These are phyloP conservation scores for Bubo scandiacus DNA, from an alignment of 2,113 vertebrate species.

Conservation along the genomic window DNA sequence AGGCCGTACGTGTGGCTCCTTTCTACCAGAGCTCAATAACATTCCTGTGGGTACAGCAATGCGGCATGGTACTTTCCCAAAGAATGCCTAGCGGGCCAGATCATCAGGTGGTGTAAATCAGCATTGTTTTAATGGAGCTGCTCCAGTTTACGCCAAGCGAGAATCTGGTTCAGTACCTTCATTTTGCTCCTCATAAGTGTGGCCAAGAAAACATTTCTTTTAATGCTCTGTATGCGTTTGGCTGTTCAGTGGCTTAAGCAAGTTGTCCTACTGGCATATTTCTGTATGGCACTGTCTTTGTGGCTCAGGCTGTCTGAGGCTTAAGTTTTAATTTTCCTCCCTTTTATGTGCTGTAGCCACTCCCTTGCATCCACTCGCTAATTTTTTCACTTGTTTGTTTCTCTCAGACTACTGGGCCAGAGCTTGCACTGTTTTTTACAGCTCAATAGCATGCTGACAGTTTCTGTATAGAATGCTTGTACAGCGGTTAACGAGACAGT, in stretches of 20 bases:
- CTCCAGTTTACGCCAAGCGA: not conserved
- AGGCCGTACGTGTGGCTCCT: not conserved
- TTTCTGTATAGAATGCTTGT: not conserved
- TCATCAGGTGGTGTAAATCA: conserved; percentile 18
- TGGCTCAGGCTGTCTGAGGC: conserved; percentile 27
- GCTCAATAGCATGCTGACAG: not conserved
- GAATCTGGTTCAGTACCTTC: conserved; percentile 5
- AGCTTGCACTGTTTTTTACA: not conserved
- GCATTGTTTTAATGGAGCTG: not conserved
- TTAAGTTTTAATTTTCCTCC: conserved; percentile 4
- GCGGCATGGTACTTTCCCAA: conserved; percentile 20
- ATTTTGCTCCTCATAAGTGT: not conserved
- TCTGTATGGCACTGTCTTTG: conserved; percentile 13
- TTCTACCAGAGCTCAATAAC: conserved; percentile 14
- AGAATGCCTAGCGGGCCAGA: conserved; percentile 7
- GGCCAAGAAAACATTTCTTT: not conserved
- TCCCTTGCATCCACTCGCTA: not conserved
- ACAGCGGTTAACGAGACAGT: not conserved
- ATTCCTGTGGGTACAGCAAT: conserved; percentile 8
- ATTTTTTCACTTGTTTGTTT: conserved; percentile 5
- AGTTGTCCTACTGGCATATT: not conserved
- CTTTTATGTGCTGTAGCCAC: not conserved
- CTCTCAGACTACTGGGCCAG: not conserved
- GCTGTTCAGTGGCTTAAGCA: conserved; percentile 26
- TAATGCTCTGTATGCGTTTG: not conserved